These are phyloP conservation scores for Globodera rostochiensis DNA, from an alignment of 1,140 invertebrate genomes.

Conservation along the genomic window DNA sequence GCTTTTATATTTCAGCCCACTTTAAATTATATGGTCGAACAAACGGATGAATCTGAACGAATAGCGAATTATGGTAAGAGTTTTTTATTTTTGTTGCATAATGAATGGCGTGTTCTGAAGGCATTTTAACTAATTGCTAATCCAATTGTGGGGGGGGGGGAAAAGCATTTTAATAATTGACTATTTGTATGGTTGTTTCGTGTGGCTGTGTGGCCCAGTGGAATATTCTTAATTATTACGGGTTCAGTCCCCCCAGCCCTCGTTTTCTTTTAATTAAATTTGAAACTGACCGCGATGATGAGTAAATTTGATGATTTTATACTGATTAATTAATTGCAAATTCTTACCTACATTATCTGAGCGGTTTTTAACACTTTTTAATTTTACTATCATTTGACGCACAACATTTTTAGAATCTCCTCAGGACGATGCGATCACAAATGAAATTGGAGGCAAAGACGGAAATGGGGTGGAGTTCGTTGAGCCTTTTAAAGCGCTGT, in stretches of 20 bases:
- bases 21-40: not conserved
- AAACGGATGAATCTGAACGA: not conserved
- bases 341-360: conserved; percentile 36
- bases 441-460: not conserved
- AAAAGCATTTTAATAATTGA: not conserved
- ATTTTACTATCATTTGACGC: not conserved
- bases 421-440: not conserved
- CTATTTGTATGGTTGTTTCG: too few relatives aligned
- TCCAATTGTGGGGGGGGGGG: too few relatives aligned
- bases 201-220: not conserved
- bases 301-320: not conserved
- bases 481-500: too few relatives aligned
- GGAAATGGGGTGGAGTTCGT: not conserved
- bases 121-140: too few relatives aligned
- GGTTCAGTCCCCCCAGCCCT: not conserved
- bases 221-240: not conserved
- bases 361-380: conserved; percentile 11
- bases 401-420: not conserved
- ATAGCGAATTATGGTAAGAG: not conserved
- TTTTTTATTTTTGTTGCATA: not conserved
- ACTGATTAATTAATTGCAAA: conserved; percentile 6
- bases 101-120: not conserved
- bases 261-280: not conserved
- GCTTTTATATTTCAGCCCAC: not conserved
- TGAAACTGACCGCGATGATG: conserved; percentile 11